Evolutionary conservation across 2,113 vertebrate genomes (phyloP).

Genomic region (Theropithecus gelada): DNA sequence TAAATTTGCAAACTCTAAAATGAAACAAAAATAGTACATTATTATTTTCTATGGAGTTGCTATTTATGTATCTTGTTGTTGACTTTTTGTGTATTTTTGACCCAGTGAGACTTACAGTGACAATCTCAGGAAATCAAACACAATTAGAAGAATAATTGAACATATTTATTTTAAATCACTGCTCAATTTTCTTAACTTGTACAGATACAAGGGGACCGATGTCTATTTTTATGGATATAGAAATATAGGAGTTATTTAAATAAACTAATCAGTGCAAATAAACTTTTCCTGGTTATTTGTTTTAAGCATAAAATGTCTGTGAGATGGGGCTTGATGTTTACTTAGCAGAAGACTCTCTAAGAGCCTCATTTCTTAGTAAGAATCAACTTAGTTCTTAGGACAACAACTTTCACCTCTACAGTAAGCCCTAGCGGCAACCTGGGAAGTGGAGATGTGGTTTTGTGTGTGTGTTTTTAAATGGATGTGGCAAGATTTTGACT

Average conservation of each 20-base stretch:
- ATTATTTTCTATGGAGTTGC: background rate
- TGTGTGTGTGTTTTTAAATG: background rate
- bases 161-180: slow-evolving; percentile 14
- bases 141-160: slow-evolving; percentile 43
- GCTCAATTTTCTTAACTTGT: slow-evolving; percentile 36
- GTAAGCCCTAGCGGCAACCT: background rate
- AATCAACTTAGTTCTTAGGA: background rate
- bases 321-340: background rate
- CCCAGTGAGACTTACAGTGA: background rate
- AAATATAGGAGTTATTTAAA: slow-evolving; percentile 17
- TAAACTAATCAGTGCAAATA: background rate
- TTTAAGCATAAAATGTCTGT: background rate
- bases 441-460: background rate
- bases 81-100: slow-evolving; percentile 30
- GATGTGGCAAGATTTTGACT: background rate
- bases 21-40: background rate
- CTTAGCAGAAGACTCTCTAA: background rate
- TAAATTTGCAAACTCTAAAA: background rate
- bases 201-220: background rate
- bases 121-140: slow-evolving; percentile 5
- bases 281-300: slow-evolving; percentile 13
- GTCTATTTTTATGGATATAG: background rate
- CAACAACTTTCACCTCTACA: background rate
- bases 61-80: background rate
- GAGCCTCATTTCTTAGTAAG: slow-evolving; percentile 15